A percentile compares a stretch with the other conserved stretches of the same genome.
Evolutionary conservation across 2,888 invertebrate genomes (phyloP).

Genomic region (Andrena haemorrhoa): DNA sequence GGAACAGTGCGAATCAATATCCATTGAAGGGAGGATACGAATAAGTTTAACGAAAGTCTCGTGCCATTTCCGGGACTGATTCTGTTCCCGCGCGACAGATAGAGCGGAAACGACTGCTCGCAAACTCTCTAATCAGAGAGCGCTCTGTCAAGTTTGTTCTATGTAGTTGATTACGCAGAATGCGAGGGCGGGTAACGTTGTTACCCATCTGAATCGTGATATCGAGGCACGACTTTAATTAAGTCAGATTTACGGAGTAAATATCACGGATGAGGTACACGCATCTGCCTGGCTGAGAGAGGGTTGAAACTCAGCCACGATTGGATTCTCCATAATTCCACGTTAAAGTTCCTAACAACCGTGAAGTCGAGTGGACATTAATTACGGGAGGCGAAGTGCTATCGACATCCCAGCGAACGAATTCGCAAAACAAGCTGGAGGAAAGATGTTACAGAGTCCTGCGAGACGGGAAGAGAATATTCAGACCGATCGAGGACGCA

Average conservation of each 20-base stretch:
- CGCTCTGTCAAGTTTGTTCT: slow-evolving; percentile 55
- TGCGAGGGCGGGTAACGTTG: slow-evolving; percentile 62
- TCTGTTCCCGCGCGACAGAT: slow-evolving; percentile 57
- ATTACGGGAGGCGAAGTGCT: slow-evolving; percentile 28
- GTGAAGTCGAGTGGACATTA: slow-evolving; percentile 39
- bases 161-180: slow-evolving; percentile 65
- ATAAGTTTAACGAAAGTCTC: slow-evolving; percentile 80
- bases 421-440: not conserved
- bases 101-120: slow-evolving; percentile 50
- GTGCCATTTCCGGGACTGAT: slow-evolving; percentile 56
- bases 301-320: slow-evolving; percentile 18
- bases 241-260: slow-evolving; percentile 61
- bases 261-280: slow-evolving; percentile 36
- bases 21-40: slow-evolving; percentile 60
- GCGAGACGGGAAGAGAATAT: too few relatives aligned
- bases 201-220: slow-evolving; percentile 64
- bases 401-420: not conserved
- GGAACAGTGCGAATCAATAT: slow-evolving; percentile 38
- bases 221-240: slow-evolving; percentile 66
- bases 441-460: not conserved
- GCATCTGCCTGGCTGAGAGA: not conserved
- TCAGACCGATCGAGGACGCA: not conserved
- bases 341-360: slow-evolving; percentile 39
- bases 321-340: slow-evolving; percentile 53
- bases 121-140: slow-evolving; percentile 62